Evolutionary conservation across 2,888 invertebrate species (phyloP).

Genomic region (Thereva unica): DNA sequence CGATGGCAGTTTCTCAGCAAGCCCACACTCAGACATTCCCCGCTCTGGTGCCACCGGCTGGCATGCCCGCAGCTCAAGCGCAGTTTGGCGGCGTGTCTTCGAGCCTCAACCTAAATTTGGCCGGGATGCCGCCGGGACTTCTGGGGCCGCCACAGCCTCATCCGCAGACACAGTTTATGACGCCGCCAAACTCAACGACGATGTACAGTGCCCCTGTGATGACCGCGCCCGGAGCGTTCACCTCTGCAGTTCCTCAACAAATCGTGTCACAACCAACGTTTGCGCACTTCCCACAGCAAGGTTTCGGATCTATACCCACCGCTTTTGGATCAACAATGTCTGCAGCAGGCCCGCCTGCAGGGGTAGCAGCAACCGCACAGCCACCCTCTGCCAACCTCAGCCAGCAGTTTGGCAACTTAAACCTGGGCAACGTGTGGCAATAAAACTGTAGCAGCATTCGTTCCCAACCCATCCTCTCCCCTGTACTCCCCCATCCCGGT

Average conservation of each 20-base stretch:
- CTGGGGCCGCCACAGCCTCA: conserved; percentile 48
- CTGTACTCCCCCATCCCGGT: background rate
- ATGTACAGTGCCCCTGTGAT: conserved; percentile 58
- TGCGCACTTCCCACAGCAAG: conserved; percentile 52
- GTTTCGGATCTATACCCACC: conserved; percentile 29
- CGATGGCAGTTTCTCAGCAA: conserved; percentile 25
- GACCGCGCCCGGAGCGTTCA: conserved; percentile 57
- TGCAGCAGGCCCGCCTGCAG: conserved; percentile 5
- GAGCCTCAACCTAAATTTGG: conserved; percentile 43
- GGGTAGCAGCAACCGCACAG: conserved; percentile 24
- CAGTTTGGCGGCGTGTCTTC: conserved; percentile 44
- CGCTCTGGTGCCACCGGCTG: conserved; percentile 19
- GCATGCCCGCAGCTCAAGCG: conserved; percentile 39
- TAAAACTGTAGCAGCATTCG: conserved; percentile 45
- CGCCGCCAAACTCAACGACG: conserved; percentile 55
- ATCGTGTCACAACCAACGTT: conserved; percentile 47
- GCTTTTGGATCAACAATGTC: conserved; percentile 24
- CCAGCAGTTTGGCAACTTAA: conserved; percentile 58
- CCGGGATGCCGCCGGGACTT: conserved; percentile 48
- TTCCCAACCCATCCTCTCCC: background rate
- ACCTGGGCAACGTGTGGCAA: conserved; percentile 59
- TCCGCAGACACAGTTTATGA: conserved; percentile 56
- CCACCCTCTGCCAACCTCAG: conserved; percentile 53
- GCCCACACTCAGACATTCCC: conserved; percentile 34
- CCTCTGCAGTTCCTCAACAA: conserved; percentile 45